Base-by-base conservation (phyloP, 2,888 invertebrate species). In the Lasioglossum vierecki region DNA sequence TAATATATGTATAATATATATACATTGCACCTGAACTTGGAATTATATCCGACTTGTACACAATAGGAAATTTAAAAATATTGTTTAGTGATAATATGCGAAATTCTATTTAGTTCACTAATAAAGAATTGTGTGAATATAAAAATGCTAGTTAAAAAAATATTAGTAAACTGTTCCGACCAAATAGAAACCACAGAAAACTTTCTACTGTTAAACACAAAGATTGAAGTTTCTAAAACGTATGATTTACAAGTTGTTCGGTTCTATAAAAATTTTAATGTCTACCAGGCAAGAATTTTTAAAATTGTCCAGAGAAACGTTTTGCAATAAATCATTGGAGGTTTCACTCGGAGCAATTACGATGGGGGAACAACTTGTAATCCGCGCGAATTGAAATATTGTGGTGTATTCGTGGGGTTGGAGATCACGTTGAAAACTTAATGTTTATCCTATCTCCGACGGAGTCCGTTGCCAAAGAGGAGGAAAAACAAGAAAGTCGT, bases 401-500 rank as follows among this genome's bases (percentile, higher is more conserved):
- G n/a, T 26, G 46, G 30, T 11, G 49, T 49, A 18, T 22, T 30
- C 4, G 13, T 4, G 18, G 18, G 9, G 9, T 22, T 4, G 22
- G 22, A 8, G 9, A 49, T 35, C 22, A 35, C 72, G 30, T 8
- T 30, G 30, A 30, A 49, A 49, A 73, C 73, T 73, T 76, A 76
- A 76, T 76, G 49, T 76, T 46, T 66, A 68, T 49, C 46, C 49
- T 15, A 49, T 49, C 35, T 8, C 15, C 46, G 53, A 46, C 49
- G 74, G 46, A n/a, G 35, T 39, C 15, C 13, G 5, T 22, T 15
- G n/a, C n/a, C 18, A 41, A 1, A 39, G 26, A 9, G 26, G 30
- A 26, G 35, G n/a, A 49, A 75, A 35, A 63, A 70, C 73, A 73
- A 53, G 73, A 49, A 73, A 22, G 22, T 11, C 73, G 30, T 35